These are phyloP conservation scores for Aldabrachelys gigantea DNA, from an alignment of 2,113 vertebrate genomes.

Conservation along the genomic window DNA sequence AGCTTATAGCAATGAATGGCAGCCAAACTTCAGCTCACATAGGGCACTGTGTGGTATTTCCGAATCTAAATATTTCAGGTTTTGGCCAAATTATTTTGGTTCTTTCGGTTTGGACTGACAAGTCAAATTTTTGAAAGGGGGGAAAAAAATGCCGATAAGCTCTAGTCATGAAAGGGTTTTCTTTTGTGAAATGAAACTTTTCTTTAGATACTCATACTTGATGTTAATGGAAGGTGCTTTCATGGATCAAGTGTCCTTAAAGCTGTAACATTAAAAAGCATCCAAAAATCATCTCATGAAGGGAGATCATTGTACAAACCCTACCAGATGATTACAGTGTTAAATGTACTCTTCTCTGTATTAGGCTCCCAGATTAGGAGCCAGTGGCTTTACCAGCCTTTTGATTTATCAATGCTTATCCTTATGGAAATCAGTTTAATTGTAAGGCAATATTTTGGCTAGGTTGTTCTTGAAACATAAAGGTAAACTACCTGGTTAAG, in stretches of 20 bases:
- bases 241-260: neutral
- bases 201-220: rapidly evolving
- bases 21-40: rapidly evolving
- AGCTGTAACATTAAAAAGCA: neutral
- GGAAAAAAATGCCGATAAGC: neutral
- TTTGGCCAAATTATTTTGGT: neutral
- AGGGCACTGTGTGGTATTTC: no score
- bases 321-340: neutral
- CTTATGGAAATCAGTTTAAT: neutral
- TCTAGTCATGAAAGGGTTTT: rapidly evolving
- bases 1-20: neutral
- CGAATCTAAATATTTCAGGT: neutral
- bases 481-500: neutral
- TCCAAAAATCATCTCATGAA: rapidly evolving
- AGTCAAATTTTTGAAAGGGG: neutral
- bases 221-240: neutral
- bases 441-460: neutral
- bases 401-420: neutral
- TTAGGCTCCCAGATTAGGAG: neutral
- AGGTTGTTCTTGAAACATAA: neutral
- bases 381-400: neutral
- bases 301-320: neutral
- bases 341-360: neutral
- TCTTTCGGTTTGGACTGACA: neutral
- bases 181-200: neutral